Base-by-base conservation (phyloP, 2,888 invertebrate species). In the Drosophila quasianomalipes region DNA sequence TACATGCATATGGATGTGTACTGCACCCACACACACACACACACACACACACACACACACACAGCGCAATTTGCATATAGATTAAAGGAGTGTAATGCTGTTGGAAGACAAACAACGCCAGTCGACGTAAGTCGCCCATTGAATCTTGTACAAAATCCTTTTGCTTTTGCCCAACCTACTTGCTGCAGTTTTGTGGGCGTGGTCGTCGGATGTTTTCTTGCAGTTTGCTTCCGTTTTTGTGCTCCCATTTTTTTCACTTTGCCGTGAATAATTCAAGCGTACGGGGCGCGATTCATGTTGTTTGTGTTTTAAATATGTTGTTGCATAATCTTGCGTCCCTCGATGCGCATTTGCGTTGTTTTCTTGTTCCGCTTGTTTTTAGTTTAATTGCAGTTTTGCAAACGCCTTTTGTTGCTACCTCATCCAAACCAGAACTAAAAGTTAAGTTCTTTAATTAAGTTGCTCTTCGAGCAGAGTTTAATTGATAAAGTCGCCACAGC, bases 1-100 rank as follows among this genome's bases (percentile, higher is more conserved):
- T 70, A 51, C 66, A 66, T 70, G 51, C 53, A 41, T 57, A 60
- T 66, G 66, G 35, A 41, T 47, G 16, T 12, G 47, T 16, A 16
- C 14, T 22, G 22, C 22, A 41, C 0, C 3, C 31, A 30, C 28
- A 19, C 26, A 28, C 35, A 28, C n/a, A n/a, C 30, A 12, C 30
- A 10, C 10, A 5, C 51, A 12, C 19, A 19, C 5, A n/a, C 9
- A 9, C 58, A 57, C 68, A 55, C 39, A 39, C 51, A 30, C 39
- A 44, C 47, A 61, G 30, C 30, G 64, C 76, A 81, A 81, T 81
- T 81, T 81, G 81, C 81, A 81, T 81, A 81, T 81, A 82, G 81
- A 82, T 82, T 82, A 82, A 82, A 74, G 74, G 52, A 72, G 64
- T 68, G 74, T 64, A 63, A 68, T 72, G 58, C 74, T 70, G 44